Percentiles rank a stretch among this genome's conserved stretches.
phyloP scores from a whole-genome alignment of 2,797 vertebrate species.

The Mareca strepera region DNA sequence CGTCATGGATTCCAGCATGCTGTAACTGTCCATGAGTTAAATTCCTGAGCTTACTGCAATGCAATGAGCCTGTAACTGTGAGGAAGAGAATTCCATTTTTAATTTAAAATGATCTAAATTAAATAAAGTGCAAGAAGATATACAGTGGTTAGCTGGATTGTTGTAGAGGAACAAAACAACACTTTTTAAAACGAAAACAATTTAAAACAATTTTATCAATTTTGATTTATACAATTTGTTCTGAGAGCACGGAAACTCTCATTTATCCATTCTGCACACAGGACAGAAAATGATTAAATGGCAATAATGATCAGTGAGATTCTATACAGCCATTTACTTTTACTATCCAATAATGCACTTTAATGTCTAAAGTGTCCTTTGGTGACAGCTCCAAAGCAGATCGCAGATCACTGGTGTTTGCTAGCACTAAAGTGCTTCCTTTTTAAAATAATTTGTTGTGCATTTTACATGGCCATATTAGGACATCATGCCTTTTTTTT shows the following conservation, averaged over 20 bases:
- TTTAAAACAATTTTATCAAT: slow-evolving; percentile 13
- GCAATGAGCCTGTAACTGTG: background rate
- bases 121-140: background rate
- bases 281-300: slow-evolving; percentile 11
- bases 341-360: slow-evolving; percentile 22
- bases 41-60: background rate
- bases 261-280: background rate
- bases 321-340: slow-evolving; percentile 28
- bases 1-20: background rate
- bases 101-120: background rate
- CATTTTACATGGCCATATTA: background rate
- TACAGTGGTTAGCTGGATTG: background rate
- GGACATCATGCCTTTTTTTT: background rate
- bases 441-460: background rate
- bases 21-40: background rate
- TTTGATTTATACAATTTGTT: background rate
- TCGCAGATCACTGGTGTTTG: background rate
- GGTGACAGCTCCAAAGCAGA: slow-evolving; percentile 7
- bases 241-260: background rate
- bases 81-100: background rate
- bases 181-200: background rate
- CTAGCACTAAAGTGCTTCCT: slow-evolving; percentile 35
- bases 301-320: slow-evolving; percentile 12
- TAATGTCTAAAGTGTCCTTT: slow-evolving; percentile 47
- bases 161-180: background rate